Conservation (phyloP, 2,113 vertebrate genomes). For the Equus quagga region DNA sequence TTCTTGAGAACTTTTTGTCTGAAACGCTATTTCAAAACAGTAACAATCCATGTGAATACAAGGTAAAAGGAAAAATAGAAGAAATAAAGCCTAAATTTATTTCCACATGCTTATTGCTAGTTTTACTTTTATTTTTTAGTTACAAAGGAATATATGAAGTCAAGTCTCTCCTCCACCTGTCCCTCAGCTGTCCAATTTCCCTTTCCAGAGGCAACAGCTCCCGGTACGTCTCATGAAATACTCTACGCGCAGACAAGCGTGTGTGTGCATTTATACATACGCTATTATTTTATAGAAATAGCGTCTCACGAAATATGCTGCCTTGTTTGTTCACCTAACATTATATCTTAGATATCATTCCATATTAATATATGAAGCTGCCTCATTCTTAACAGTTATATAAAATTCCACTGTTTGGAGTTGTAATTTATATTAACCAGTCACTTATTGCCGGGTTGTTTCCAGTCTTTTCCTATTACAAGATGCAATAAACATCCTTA, state of each 20-base stretch:
- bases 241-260: not conserved
- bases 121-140: not conserved
- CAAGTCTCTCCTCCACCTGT: not conserved
- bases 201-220: not conserved
- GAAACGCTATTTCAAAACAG: not conserved
- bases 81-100: not conserved
- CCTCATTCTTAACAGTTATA: not conserved
- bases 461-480: constrained; percentile 21
- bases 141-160: not conserved
- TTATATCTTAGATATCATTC: not conserved
- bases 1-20: not conserved
- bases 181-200: not conserved
- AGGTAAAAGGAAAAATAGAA: not conserved
- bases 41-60: not conserved
- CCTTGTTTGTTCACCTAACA: not conserved
- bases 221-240: not conserved
- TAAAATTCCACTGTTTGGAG: not conserved
- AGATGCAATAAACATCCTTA: not conserved
- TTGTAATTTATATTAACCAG: not conserved
- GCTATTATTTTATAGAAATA: not conserved
- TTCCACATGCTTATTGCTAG: not conserved
- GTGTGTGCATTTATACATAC: not conserved
- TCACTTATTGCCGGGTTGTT: not conserved
- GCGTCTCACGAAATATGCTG: not conserved
- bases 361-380: not conserved